Conservation (phyloP, 1,140 invertebrate species). For the Bilobella aurantiaca region DNA sequence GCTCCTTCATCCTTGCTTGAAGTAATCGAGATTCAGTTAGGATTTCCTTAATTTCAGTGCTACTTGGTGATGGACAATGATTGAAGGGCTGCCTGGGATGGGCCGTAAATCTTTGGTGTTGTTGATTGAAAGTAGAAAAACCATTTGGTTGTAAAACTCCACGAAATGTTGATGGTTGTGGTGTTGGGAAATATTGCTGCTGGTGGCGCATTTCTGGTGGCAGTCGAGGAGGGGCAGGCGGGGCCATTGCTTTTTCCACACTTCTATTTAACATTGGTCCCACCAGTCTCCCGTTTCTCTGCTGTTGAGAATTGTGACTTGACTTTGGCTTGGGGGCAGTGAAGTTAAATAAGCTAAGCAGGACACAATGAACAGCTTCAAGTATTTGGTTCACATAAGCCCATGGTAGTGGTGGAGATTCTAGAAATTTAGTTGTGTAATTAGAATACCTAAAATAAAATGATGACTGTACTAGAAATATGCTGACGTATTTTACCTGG, state of each 20-base stretch:
- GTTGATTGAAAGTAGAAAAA: slow-evolving; percentile 8
- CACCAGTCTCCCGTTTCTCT: not conserved
- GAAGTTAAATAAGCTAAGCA: slow-evolving; percentile 19
- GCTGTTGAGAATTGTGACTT: not conserved
- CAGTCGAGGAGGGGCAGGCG: not conserved
- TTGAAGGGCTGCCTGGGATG: not conserved
- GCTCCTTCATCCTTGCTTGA: slow-evolving; percentile 16
- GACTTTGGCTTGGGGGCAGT: slow-evolving; percentile 11
- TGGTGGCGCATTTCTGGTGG: not conserved
- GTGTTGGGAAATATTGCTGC: not conserved
- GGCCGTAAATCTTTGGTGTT: not conserved
- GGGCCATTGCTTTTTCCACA: not conserved
- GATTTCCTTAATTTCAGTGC: slow-evolving; percentile 13
- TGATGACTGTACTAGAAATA: not conserved
- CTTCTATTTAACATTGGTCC: not conserved
- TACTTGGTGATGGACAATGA: not conserved
- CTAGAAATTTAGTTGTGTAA: not conserved
- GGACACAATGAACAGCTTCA: slow-evolving; percentile 16
- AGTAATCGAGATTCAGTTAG: slow-evolving; percentile 19
- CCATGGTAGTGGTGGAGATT: slow-evolving; percentile 19
- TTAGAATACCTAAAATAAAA: not conserved
- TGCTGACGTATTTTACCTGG: slow-evolving; percentile 11
- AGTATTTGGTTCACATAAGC: slow-evolving; percentile 9
- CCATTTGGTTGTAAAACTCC: not conserved
- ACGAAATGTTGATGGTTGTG: not conserved